phyloP scores from a whole-genome alignment of 2,888 invertebrate genomes.

The Hyposoter dolosus region DNA sequence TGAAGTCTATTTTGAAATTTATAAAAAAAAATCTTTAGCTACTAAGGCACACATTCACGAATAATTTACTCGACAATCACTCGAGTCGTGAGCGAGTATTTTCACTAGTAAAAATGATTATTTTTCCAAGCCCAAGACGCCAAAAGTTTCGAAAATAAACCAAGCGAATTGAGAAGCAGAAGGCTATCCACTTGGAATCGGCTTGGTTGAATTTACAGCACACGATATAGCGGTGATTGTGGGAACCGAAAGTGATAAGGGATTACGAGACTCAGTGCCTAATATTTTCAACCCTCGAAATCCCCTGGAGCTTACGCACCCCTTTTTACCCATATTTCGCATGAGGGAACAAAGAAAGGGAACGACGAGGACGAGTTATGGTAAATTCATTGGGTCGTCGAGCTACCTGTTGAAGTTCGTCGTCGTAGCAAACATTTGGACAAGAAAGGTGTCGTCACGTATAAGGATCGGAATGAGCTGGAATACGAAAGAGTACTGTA shows the following conservation, averaged over 20 bases:
- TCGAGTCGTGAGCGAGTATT: no score
- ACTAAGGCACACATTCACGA: no score
- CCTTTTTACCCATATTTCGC: conserved; percentile 48
- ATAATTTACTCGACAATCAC: no score
- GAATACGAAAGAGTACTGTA: conserved; percentile 5
- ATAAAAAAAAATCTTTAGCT: no score
- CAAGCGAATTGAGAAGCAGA: not conserved
- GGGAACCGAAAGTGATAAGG: conserved; percentile 3
- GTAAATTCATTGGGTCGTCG: conserved; percentile 61
- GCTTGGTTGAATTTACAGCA: not conserved
- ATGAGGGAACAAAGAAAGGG: conserved; percentile 23
- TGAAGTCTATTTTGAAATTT: not conserved
- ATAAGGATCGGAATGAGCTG: not conserved
- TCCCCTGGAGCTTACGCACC: conserved; percentile 18
- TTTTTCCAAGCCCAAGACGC: not conserved
- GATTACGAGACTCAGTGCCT: conserved; percentile 35
- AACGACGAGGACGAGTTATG: conserved; percentile 46
- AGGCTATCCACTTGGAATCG: not conserved
- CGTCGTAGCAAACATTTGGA: conserved; percentile 5
- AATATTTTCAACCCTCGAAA: conserved; percentile 68
- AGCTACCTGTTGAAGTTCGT: conserved; percentile 66
- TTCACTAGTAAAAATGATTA: no score
- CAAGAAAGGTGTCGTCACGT: not conserved
- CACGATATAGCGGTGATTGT: not conserved
- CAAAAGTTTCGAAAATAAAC: not conserved